Conservation (phyloP, 2,888 invertebrate genomes). For the Diarsia dahlii region DNA sequence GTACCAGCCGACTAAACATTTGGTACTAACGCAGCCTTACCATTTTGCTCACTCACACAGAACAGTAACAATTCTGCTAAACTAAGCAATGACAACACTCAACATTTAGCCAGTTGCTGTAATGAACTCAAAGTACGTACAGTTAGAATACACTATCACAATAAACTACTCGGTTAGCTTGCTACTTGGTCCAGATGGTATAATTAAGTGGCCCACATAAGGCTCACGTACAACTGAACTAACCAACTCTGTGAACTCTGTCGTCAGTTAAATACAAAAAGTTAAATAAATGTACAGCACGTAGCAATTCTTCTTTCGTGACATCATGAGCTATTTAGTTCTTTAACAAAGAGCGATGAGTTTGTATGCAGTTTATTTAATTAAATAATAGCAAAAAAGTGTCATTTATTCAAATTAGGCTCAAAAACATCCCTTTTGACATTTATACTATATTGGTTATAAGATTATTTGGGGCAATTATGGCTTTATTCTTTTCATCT, state of each 20-base stretch:
- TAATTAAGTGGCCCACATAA: conserved; percentile 48
- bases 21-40: not conserved
- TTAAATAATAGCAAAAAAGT: not conserved
- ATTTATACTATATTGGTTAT: not conserved
- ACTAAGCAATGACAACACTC: conserved; percentile 28
- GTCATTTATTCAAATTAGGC: not conserved
- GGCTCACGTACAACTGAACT: conserved; percentile 40
- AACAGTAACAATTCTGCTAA: conserved; percentile 35
- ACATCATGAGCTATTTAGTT: conserved; percentile 27
- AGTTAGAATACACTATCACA: conserved; percentile 27
- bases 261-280: conserved; percentile 44
- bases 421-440: not conserved
- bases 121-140: conserved; percentile 33
- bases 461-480: not conserved
- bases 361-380: not conserved
- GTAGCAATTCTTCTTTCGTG: conserved; percentile 31
- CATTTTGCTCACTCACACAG: not conserved
- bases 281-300: conserved; percentile 43
- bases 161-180: conserved; percentile 41
- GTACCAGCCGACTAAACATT: too few species aligned
- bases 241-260: conserved; percentile 39
- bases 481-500: too few species aligned
- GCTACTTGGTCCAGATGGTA: conserved; percentile 27
- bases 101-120: conserved; percentile 29
- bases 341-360: conserved; percentile 11